Conservation (phyloP, 2,888 invertebrate genomes). For the Andrena fulva region DNA sequence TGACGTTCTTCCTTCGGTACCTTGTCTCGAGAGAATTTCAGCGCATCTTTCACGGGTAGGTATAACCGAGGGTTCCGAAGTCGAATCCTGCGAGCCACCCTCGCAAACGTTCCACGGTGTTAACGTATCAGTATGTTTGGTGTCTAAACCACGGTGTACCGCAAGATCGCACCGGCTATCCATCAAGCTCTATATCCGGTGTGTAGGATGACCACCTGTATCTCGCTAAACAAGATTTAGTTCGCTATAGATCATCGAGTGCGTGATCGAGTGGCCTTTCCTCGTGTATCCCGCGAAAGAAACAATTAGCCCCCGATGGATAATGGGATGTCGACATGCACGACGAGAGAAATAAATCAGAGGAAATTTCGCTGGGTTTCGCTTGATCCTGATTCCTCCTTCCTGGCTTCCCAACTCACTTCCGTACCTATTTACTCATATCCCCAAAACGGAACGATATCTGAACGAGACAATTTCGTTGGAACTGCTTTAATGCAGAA, state of each 20-base stretch:
- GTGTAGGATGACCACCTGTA: constrained; percentile 70
- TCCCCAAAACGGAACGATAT: no score
- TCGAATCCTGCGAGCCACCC: constrained; percentile 22
- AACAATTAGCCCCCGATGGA: constrained; percentile 62
- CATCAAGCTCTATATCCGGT: constrained; percentile 70
- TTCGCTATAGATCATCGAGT: constrained; percentile 67
- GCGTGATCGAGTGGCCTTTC: constrained; percentile 62
- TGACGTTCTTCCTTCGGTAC: neutral
- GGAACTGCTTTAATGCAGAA: no score
- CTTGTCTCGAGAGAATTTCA: constrained; percentile 23
- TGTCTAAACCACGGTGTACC: constrained; percentile 66
- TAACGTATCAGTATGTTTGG: constrained; percentile 71
- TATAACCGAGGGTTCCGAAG: constrained; percentile 35
- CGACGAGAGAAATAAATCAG: neutral
- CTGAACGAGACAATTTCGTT: no score
- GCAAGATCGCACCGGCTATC: constrained; percentile 69
- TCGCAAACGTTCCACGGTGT: constrained; percentile 48
- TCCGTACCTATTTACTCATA: no score
- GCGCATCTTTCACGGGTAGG: constrained; percentile 1
- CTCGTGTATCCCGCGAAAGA: constrained; percentile 55
- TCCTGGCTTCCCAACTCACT: no score
- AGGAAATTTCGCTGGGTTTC: neutral
- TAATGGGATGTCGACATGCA: constrained; percentile 17
- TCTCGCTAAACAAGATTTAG: constrained; percentile 73
- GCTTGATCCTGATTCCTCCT: neutral